These are phyloP conservation scores for Rallus crepitans DNA, from an alignment of 2,797 vertebrate genomes.

Conservation along the genomic window DNA sequence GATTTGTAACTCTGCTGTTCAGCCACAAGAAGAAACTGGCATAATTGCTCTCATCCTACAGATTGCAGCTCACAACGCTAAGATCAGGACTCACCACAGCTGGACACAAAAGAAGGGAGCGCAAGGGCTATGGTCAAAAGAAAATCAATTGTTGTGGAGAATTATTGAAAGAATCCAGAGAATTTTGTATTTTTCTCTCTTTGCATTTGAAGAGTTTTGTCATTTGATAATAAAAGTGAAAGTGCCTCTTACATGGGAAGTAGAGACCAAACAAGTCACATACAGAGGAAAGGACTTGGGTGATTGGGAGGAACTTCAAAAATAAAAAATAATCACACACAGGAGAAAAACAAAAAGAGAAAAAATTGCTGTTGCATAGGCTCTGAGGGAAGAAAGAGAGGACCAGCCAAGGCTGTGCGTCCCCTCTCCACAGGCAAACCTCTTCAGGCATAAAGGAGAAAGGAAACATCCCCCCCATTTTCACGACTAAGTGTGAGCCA, in stretches of 20 bases:
- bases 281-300: neutral
- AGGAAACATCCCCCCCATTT: neutral
- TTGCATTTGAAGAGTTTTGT: neutral
- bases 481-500: neutral
- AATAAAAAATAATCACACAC: neutral
- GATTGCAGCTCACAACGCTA: neutral
- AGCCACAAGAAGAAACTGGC: neutral
- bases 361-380: neutral
- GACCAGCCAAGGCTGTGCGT: neutral
- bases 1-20: neutral
- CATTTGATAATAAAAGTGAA: neutral
- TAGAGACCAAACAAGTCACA: neutral
- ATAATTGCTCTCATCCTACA: neutral
- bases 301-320: neutral
- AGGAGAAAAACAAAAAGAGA: neutral
- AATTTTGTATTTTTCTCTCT: neutral
- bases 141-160: conserved; percentile 9
- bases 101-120: neutral
- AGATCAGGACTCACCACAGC: neutral
- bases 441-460: neutral
- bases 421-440: neutral
- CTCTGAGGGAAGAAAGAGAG: neutral
- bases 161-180: conserved; percentile 25
- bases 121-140: neutral
- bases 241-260: neutral